phyloP scores from a whole-genome alignment of 1,140 invertebrate genomes.

The Trichonephila inaurata region DNA sequence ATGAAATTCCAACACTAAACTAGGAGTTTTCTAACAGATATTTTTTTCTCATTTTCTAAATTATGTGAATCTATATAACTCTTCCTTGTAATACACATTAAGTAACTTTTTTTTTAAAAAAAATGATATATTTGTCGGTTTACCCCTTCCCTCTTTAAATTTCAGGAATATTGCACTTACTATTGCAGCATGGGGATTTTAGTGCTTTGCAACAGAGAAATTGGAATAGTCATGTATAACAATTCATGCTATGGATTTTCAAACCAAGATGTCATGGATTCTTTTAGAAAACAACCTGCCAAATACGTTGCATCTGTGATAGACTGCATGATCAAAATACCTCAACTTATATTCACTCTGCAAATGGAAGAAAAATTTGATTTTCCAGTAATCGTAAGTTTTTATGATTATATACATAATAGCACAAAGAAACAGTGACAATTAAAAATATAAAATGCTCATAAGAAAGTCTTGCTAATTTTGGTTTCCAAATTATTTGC shows the following conservation, averaged over 20 bases:
- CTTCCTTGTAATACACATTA: no score
- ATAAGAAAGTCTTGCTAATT: no score
- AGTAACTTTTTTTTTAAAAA: no score
- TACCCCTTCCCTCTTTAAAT: neutral
- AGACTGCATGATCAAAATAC: neutral
- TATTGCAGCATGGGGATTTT: conserved; percentile 54
- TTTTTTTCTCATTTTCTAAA: no score
- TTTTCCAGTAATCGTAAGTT: conserved; percentile 50
- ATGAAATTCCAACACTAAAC: no score
- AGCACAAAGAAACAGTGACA: no score
- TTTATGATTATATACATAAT: neutral
- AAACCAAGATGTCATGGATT: neutral
- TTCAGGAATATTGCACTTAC: conserved; percentile 53
- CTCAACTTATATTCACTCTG: conserved; percentile 46
- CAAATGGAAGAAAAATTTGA: conserved; percentile 33
- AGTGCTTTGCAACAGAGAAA: neutral
- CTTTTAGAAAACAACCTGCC: neutral
- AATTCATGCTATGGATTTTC: conserved; percentile 60
- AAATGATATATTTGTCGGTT: no score
- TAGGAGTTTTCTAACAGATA: no score
- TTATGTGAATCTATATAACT: no score
- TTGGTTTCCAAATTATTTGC: no score
- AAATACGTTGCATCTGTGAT: neutral
- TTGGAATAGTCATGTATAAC: conserved; percentile 45
- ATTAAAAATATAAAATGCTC: no score